Base-by-base conservation (phyloP, 1,140 invertebrate genomes). In the Chelonus insularis region DNA sequence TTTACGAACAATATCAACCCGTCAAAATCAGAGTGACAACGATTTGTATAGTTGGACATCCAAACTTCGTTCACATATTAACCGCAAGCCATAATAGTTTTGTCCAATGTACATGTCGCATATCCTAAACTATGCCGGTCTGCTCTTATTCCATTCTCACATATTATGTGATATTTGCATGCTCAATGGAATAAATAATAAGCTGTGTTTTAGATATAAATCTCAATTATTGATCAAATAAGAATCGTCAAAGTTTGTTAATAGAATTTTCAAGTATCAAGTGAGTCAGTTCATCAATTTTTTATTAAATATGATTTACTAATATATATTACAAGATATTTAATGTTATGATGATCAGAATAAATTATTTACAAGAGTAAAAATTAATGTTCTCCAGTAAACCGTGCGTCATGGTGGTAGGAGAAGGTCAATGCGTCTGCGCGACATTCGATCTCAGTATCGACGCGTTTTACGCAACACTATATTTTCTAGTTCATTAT, bases 41-140 rank as follows among this genome's bases (percentile, higher is more conserved):
- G 41, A 55, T 55, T 55, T 41, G 52, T 55, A 52, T 52, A 52
- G 50, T 52, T 37, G 36, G 36, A 55, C 52, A 55, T 55, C 29
- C 16, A 18, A 12, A 20, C 41, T 55, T 16, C 36, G 16, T 55
- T 55, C 32, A 20, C 52, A 25, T 36, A 18, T 55, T 55, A 9
- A 55, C 52, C 52, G 41, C 36, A 39, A 41, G 32, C 20, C 20
- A 55, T 55, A 9, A 20, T 18, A 55, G 21, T 52, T 41, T 21
- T 55, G 9, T 18, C 32, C 18, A 25, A 20, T 18, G 5, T 16
- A 39, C 14, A 34, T 18, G 5, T 55, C 36, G 3, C n/a, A 7
- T 3, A 5, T 37, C n/a, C n/a, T n/a, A n/a, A n/a, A n/a, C n/a
- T n/a, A n/a, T n/a, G n/a, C n/a, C n/a, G n/a, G n/a, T n/a, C n/a